A percentile compares a stretch with the other conserved stretches of the same genome.
Evolutionary conservation across 2,888 invertebrate genomes (phyloP).

Genomic region (Flexamia atlantica): DNA sequence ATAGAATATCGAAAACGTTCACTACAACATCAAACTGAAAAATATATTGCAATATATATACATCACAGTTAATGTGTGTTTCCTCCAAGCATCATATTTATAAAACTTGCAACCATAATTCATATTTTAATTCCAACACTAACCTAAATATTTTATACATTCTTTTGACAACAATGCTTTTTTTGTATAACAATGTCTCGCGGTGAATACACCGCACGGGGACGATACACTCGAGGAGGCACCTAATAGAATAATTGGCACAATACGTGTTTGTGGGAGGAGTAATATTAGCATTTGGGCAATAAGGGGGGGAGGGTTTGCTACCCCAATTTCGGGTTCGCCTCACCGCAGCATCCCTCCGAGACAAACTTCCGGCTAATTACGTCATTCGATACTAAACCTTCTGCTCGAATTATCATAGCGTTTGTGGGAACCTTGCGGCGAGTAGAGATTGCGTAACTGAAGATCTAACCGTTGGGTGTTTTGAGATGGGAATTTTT

Average conservation of each 20-base stretch:
- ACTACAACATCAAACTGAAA: too few species aligned
- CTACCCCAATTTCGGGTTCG: conserved; percentile 54
- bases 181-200: neutral
- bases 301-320: neutral
- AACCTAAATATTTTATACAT: neutral
- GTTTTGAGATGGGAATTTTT: neutral
- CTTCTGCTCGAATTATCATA: neutral
- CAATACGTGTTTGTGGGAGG: conserved; percentile 50
- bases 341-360: conserved; percentile 35
- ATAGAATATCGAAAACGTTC: too few species aligned
- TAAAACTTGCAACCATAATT: neutral
- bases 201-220: neutral
- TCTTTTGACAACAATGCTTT: neutral
- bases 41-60: too few species aligned
- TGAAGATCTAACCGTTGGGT: neutral
- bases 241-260: conserved; percentile 49
- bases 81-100: too few species aligned
- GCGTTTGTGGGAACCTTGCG: neutral
- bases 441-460: neutral
- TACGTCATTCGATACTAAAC: conserved; percentile 34
- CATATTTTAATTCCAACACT: neutral
- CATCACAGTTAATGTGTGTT: too few species aligned
- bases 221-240: conserved; percentile 5
- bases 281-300: conserved; percentile 35
- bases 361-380: conserved; percentile 46